Percentiles rank a stretch among this genome's conserved stretches.
Conservation (phyloP, 2,888 invertebrate species). For the Parnassius smintheus region DNA sequence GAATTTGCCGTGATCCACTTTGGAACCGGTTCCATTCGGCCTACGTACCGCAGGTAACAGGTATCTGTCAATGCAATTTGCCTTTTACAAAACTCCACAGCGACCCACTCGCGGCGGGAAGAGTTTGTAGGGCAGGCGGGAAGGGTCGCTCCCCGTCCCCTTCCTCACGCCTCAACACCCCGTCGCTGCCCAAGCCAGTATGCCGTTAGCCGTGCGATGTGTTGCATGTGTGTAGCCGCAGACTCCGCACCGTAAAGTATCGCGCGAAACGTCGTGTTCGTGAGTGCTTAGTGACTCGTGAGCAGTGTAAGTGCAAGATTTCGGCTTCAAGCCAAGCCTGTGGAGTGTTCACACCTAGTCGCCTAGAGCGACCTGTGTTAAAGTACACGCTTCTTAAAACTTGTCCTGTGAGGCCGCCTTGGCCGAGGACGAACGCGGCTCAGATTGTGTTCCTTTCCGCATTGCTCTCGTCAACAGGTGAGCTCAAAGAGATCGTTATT, state of each 20-base stretch:
- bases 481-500: background rate
- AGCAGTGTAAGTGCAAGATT: constrained; percentile 7
- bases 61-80: constrained; percentile 43
- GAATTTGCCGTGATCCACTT: background rate
- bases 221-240: constrained; percentile 17
- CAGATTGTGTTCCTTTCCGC: background rate
- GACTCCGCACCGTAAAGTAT: constrained; percentile 10
- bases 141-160: constrained; percentile 38
- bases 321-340: background rate
- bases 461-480: constrained; percentile 19
- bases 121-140: constrained; percentile 66
- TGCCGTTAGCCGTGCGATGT: constrained; percentile 40
- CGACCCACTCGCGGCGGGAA: constrained; percentile 48
- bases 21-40: constrained; percentile 3
- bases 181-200: constrained; percentile 35
- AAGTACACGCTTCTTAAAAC: background rate
- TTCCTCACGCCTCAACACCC: constrained; percentile 30
- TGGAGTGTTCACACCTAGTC: constrained; percentile 3
- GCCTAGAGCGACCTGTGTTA: constrained; percentile 2
- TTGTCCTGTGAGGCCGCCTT: background rate
- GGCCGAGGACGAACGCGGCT: constrained; percentile 5
- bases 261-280: constrained; percentile 28
- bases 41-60: constrained; percentile 6
- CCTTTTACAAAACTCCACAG: constrained; percentile 67
- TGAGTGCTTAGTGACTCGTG: constrained; percentile 35